Base-by-base conservation (phyloP, 2,113 vertebrate species). In the Desmodus rotundus region DNA sequence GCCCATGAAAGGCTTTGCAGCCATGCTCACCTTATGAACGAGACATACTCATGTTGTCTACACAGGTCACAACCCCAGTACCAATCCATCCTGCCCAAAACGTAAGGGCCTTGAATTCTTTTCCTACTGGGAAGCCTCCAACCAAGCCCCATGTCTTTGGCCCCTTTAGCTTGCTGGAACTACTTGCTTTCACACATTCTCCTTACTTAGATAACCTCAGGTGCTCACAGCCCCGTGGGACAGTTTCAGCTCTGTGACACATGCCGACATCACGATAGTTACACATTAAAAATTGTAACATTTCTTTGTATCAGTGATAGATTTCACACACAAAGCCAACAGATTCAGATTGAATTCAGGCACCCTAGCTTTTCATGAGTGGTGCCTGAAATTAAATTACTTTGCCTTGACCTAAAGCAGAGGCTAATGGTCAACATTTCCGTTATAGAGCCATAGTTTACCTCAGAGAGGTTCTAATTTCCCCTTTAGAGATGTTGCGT, bases 391-490 rank as follows among this genome's bases (percentile, higher is more conserved):
- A 87, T 74, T 74, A 77, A 96, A 93, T 91, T 86, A 61, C 45
- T 76, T 91, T 68, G 14, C 70, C 77, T 77, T 92, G 52, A 87
- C 80, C 84, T 93, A 73, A 91, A 84, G n/a, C 56, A 78, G 22
- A 87, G 54, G 4, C 38, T 45, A 45, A 45, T 14, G 5, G 72
- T 90, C 70, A 45, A 17, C 38, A 5, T 77, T 91, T 92, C 72
- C 31, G 80, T 91, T 91, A 33, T 83, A 63, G 67, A 92, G 72
- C 47, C 88, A 92, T 5, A 52, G 54, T 87, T 91, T 73, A 50
- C 14, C 1, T 89, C 83, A 81, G 9, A 89, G 68, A 95, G 82
- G 87, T 63, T 95, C 76, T 84, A 15, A 94, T 92, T 96, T 92
- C 68, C 74, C 16, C 58, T 95, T 93, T 88, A 90, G 47, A 83